A percentile compares a stretch with the other conserved stretches of the same genome.
phyloP scores from a whole-genome alignment of 1,140 invertebrate species.

The Tribolium madens region DNA sequence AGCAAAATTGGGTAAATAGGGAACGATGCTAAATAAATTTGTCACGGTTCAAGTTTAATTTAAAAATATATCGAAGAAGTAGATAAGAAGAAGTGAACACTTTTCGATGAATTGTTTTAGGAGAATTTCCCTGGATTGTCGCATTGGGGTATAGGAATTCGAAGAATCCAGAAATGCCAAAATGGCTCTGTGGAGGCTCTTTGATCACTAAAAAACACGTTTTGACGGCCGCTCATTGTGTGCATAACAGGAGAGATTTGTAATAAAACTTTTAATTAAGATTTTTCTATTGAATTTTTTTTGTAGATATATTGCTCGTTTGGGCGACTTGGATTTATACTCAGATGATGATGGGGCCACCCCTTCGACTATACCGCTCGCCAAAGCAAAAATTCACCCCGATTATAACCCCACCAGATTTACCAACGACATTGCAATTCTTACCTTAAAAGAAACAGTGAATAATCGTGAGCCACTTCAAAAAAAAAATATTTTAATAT shows the following conservation, averaged over 20 bases:
- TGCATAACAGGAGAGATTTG: slow-evolving; percentile 60
- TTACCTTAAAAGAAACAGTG: slow-evolving; percentile 72
- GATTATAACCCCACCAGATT: slow-evolving; percentile 72
- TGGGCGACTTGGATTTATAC: slow-evolving; percentile 79
- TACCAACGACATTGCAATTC: slow-evolving; percentile 82
- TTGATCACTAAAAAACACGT: slow-evolving; percentile 79
- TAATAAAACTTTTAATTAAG: slow-evolving; percentile 56
- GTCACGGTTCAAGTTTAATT: background rate
- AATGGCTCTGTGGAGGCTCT: slow-evolving; percentile 81
- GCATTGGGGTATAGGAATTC: slow-evolving; percentile 72
- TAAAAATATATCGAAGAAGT: background rate
- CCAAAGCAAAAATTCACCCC: slow-evolving; percentile 72
- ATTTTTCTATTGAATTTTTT: background rate
- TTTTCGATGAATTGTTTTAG: slow-evolving; percentile 59
- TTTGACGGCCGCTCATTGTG: slow-evolving; percentile 86
- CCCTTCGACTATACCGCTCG: slow-evolving; percentile 73
- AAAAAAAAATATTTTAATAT: slow-evolving; percentile 60
- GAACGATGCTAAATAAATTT: no score
- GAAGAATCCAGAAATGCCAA: slow-evolving; percentile 63
- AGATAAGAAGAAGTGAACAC: background rate
- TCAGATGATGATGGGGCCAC: slow-evolving; percentile 71
- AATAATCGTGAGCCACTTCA: slow-evolving; percentile 69
- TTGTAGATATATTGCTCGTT: slow-evolving; percentile 70
- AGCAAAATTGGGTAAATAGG: slow-evolving; percentile 8
- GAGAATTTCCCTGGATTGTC: slow-evolving; percentile 80